Percentiles rank a stretch among this genome's conserved stretches.
These are phyloP conservation scores for Alosa sapidissima DNA, from an alignment of 2,797 vertebrate species.

Conservation along the genomic window DNA sequence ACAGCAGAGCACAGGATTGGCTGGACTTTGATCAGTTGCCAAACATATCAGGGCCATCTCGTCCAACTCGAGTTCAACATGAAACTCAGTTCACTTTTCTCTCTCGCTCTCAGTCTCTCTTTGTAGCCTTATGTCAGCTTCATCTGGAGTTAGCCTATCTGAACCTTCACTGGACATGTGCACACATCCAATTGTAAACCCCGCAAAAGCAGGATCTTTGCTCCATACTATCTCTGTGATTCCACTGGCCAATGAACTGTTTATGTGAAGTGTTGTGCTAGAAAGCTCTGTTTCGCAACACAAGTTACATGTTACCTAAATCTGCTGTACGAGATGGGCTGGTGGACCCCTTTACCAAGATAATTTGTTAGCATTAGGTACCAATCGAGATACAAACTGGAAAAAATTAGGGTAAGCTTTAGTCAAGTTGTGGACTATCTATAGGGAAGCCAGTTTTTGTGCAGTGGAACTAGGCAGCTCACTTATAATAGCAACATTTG, in stretches of 20 bases:
- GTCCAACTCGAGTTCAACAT: not conserved
- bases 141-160: not conserved
- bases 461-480: no score
- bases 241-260: not conserved
- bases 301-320: not conserved
- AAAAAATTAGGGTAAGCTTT: no score
- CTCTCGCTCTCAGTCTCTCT: not conserved
- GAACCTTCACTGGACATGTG: not conserved
- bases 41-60: not conserved
- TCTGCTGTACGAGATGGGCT: not conserved
- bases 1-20: not conserved
- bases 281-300: not conserved
- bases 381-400: no score
- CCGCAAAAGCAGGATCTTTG: not conserved
- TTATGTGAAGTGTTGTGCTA: not conserved
- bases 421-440: no score
- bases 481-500: no score
- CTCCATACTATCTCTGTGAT: not conserved
- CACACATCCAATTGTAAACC: not conserved
- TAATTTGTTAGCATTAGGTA: no score
- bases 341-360: no score
- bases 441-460: no score
- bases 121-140: not conserved
- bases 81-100: not conserved
- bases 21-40: not conserved